Conservation (phyloP, 1,140 invertebrate genomes). For the Drosophila subpulchrella region DNA sequence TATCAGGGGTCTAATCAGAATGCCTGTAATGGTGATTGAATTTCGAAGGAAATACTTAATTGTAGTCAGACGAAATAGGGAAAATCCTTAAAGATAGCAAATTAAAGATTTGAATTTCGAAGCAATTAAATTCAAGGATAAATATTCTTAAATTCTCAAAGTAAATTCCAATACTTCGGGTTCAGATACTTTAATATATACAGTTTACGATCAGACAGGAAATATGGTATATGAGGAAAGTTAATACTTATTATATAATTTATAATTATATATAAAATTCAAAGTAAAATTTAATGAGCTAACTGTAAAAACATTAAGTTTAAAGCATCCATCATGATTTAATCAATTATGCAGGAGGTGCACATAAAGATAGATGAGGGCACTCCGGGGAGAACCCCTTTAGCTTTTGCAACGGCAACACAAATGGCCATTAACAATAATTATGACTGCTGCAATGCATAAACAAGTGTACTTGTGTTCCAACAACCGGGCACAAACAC, state of each 20-base stretch:
- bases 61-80: neutral
- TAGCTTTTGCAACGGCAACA: neutral
- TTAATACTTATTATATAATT: too few species aligned
- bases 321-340: slow-evolving; percentile 2
- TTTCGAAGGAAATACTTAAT: slow-evolving; percentile 8
- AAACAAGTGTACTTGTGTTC: slow-evolving; percentile 69
- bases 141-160: too few species aligned
- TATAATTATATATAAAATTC: too few species aligned
- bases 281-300: neutral
- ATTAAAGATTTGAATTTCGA: neutral
- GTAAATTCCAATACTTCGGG: too few species aligned
- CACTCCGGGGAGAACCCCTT: neutral
- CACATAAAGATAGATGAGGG: slow-evolving; percentile 15
- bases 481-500: slow-evolving; percentile 20
- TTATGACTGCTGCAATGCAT: slow-evolving; percentile 76
- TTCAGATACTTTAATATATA: too few species aligned
- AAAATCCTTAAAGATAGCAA: neutral
- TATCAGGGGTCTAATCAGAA: slow-evolving; percentile 26
- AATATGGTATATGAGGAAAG: too few species aligned
- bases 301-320: neutral
- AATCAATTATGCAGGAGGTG: slow-evolving; percentile 20
- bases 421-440: slow-evolving; percentile 78
- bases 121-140: too few species aligned
- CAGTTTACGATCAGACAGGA: too few species aligned
- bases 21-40: slow-evolving; percentile 29